These are phyloP conservation scores for Notodonta dromedarius DNA, from an alignment of 2,888 invertebrate species.

Conservation along the genomic window DNA sequence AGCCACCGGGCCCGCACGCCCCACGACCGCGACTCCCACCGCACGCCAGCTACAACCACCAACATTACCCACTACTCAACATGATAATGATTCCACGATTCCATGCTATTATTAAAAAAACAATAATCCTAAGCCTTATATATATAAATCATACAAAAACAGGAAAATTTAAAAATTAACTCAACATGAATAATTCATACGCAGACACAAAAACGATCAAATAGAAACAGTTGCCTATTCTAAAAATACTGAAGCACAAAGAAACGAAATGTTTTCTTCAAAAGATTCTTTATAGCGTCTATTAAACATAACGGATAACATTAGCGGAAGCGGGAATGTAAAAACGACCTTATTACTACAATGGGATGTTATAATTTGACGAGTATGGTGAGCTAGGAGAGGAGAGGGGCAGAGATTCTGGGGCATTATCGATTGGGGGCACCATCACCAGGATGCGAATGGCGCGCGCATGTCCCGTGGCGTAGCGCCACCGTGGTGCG, in stretches of 20 bases:
- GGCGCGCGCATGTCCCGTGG: conserved; percentile 65
- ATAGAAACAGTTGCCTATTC: conserved; percentile 35
- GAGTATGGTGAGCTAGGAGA: conserved; percentile 65
- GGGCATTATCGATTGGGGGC: conserved; percentile 77
- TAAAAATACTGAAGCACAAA: conserved; percentile 57
- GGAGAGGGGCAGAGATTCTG: conserved; percentile 70
- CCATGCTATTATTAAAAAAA: conserved; percentile 2
- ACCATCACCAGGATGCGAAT: conserved; percentile 71
- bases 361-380: conserved; percentile 77
- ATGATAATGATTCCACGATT: background rate
- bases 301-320: conserved; percentile 69
- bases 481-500: conserved; percentile 28
- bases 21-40: conserved; percentile 49
- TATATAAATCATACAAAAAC: conserved; percentile 27
- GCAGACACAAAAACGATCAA: conserved; percentile 31
- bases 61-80: conserved; percentile 39
- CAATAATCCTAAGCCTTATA: conserved; percentile 28
- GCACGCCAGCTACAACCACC: conserved; percentile 53
- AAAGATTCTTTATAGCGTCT: conserved; percentile 72
- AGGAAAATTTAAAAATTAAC: conserved; percentile 30
- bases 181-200: conserved; percentile 35
- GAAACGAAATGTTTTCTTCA: conserved; percentile 51
- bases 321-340: conserved; percentile 64
- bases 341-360: conserved; percentile 78
- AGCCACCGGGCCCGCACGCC: conserved; percentile 50